These are phyloP conservation scores for Acanthosepion lycidas DNA, from an alignment of 2,888 invertebrate genomes.

Conservation along the genomic window DNA sequence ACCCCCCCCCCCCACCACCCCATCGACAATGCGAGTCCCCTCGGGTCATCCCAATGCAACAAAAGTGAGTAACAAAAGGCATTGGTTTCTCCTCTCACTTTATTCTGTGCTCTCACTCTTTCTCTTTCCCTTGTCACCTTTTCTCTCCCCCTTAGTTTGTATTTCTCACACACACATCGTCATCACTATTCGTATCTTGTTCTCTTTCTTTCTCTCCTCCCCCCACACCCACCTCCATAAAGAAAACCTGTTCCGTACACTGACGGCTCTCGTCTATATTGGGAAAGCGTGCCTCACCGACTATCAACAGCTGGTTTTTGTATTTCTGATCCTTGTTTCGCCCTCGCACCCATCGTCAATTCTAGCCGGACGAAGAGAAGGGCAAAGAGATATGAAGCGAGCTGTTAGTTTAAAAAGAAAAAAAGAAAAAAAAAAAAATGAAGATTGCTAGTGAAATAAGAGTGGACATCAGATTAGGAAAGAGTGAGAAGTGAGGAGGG, in stretches of 20 bases:
- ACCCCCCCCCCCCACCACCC: no score
- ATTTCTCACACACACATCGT: no score
- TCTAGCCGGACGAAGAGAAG: background rate
- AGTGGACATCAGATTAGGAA: no score
- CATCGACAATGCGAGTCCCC: no score
- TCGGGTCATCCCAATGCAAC: no score
- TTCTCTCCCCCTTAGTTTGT: background rate
- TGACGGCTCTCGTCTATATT: background rate
- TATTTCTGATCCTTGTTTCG: conserved; percentile 4
- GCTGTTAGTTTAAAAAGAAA: background rate
- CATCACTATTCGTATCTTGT: background rate
- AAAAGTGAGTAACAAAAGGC: no score
- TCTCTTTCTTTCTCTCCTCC: conserved; percentile 24
- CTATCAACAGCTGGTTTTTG: conserved; percentile 22
- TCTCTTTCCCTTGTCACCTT: background rate
- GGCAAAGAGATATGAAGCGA: background rate
- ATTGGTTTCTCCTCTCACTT: background rate
- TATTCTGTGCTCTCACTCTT: no score
- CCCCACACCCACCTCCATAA: background rate
- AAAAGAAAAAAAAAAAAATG: background rate
- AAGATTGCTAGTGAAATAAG: no score
- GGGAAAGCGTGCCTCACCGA: background rate
- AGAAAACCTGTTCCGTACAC: background rate
- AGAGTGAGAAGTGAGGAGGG: no score
- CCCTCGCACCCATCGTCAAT: background rate